A percentile compares a stretch with the other conserved stretches of the same genome.
Evolutionary conservation across 2,113 vertebrate genomes (phyloP).

Genomic region (Peucedramus taeniatus): DNA sequence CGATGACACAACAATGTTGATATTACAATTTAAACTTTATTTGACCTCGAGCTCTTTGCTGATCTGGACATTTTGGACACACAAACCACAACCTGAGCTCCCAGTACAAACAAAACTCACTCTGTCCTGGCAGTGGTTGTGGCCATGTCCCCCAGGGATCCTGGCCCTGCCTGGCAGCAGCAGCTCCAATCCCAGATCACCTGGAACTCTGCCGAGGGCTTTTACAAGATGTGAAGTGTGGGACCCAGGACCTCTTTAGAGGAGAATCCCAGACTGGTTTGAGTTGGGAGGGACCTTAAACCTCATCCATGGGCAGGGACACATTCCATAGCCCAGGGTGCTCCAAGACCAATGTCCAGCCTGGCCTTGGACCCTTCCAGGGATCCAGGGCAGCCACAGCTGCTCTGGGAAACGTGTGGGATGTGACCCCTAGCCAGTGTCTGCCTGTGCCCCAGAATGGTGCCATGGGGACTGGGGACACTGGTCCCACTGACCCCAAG

Average conservation of each 20-base stretch:
- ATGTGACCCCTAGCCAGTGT: not conserved
- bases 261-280: not conserved
- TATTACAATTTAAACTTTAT: not conserved
- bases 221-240: not conserved
- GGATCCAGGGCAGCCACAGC: not conserved
- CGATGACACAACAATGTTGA: accelerated
- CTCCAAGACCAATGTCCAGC: accelerated
- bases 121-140: not conserved
- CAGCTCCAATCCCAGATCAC: not conserved
- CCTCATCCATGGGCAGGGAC: not conserved
- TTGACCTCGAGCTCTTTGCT: not conserved
- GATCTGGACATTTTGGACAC: not conserved
- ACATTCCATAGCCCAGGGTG: not conserved
- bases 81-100: not conserved
- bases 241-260: not conserved
- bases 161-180: not conserved
- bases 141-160: accelerated
- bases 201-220: accelerated
- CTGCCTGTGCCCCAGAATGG: not conserved
- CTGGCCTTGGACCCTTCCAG: not conserved
- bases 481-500: accelerated
- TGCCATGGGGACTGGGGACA: accelerated
- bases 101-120: not conserved
- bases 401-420: not conserved
- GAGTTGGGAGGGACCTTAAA: not conserved